Evolutionary conservation across 2,797 vertebrate genomes (phyloP), one percentile per base, ranked within the genome.

Genomic region (Manis pentadactyla): DNA sequence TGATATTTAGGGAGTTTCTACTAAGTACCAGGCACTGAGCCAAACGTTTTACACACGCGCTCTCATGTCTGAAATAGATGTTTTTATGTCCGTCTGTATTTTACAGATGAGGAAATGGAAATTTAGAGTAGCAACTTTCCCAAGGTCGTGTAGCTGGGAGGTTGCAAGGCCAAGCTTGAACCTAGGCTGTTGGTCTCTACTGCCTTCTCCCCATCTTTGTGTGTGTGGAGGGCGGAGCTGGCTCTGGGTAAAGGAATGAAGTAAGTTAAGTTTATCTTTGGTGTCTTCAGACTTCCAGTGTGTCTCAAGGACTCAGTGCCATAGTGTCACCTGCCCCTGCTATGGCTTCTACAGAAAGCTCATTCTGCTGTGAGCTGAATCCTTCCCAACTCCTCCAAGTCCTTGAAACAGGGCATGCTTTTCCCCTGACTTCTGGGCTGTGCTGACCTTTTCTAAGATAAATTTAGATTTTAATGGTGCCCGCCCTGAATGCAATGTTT

Each of bases 1-100:
- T 90, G 73, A 69, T 93, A 85, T 49, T 81, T 95, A 81, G 91
- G 85, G 82, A 63, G 42, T 69, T 87, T 61, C 31, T 77, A 64
- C 39, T 87, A 69, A 73, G 77, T 61, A 46, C 25, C 7, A 75
- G 53, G 29, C 42, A 63, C 46, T 31, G 7, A 87, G 64, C 23
- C 17, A 29, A 92, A 39, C 34, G 59, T 73, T 64, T 90, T 55
- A 64, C 17, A 68, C 21, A 42, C 11, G 49, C 0, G 4, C 25
- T 68, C 34, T 83, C 74, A 46, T 34, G 19, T 63, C 37, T 89
- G 31, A 66, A 93, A 68, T 42, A 55, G 57, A 68, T 92, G 51
- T 51, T 96, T 91, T 69, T 46, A 74, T 87, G 74, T 79, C 42
- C 23, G 75, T 69, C 46, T 78, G 17, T 31, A 53, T 66, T 95